A percentile compares a stretch with the other conserved stretches of the same genome.
phyloP scores from a whole-genome alignment of 1,140 invertebrate species.

The Lepidurus couesii region DNA sequence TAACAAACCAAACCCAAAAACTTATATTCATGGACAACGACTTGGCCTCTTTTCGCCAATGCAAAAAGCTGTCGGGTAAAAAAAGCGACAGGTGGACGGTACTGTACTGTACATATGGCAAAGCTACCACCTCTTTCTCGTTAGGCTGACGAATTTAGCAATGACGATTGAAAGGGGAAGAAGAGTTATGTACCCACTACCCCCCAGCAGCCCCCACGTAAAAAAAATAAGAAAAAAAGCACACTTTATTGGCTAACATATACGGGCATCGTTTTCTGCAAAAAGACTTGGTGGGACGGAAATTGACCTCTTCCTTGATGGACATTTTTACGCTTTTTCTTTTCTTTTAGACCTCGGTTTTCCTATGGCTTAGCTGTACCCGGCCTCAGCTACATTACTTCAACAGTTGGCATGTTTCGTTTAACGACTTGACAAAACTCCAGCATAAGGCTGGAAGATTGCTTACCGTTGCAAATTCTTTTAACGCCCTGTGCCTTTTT shows the following conservation, averaged over 20 bases:
- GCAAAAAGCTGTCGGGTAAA: not conserved
- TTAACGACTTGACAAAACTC: conserved; percentile 19
- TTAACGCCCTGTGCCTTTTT: not conserved
- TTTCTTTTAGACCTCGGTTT: not conserved
- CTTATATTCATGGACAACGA: not conserved
- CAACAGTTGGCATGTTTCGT: not conserved
- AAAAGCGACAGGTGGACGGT: not conserved
- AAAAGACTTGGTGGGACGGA: not conserved
- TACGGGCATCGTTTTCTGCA: not conserved
- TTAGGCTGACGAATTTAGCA: not conserved
- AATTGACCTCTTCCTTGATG: not conserved
- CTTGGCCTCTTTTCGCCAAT: not conserved
- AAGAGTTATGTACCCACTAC: too few relatives aligned
- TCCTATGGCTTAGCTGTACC: not conserved
- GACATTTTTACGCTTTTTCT: not conserved
- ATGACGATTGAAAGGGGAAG: not conserved
- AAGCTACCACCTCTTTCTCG: not conserved
- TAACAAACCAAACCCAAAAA: not conserved
- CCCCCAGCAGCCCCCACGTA: too few relatives aligned
- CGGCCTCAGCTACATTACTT: not conserved
- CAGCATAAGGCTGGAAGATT: not conserved
- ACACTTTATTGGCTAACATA: too few relatives aligned
- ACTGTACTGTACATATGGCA: not conserved
- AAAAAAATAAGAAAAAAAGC: too few relatives aligned
- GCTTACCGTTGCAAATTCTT: not conserved